Conservation (phyloP, 2,888 invertebrate species). For the Erebia ligea region DNA sequence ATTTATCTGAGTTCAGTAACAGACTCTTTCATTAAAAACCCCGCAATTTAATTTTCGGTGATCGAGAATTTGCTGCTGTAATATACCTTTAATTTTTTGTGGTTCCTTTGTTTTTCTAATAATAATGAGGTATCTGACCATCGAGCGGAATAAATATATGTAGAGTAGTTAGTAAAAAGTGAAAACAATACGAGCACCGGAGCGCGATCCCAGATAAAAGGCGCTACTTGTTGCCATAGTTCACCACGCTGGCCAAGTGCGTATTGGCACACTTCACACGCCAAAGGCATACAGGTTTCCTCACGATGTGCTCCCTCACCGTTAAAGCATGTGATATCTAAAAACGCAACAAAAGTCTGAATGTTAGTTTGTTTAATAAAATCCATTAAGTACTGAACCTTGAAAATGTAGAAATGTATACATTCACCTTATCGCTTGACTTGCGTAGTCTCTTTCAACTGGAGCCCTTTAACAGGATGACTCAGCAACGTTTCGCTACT, state of each 20-base stretch:
- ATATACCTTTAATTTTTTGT: background rate
- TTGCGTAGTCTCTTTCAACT: background rate
- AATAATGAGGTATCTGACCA: background rate
- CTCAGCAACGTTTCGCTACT: background rate
- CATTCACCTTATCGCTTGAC: background rate
- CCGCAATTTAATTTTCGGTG: no score
- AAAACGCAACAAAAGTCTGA: no score
- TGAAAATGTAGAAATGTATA: no score
- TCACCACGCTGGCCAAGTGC: no score
- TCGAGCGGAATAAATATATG: background rate
- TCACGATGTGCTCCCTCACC: no score
- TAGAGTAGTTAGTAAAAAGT: background rate
- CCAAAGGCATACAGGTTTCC: no score
- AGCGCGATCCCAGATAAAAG: conserved; percentile 4
- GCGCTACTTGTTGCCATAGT: background rate
- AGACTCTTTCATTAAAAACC: no score
- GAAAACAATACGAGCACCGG: background rate
- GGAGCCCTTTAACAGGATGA: background rate
- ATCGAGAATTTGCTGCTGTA: background rate
- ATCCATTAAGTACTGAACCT: no score
- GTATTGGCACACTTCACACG: no score
- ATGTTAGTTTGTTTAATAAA: no score
- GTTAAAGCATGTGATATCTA: no score
- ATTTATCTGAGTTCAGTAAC: no score
- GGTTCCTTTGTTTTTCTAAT: background rate